Percentiles rank a stretch among this genome's conserved stretches.
Conservation (phyloP, 30 jellyfish, hydroid and myxozoan species). For the Pseudorhiza aurosa region DNA sequence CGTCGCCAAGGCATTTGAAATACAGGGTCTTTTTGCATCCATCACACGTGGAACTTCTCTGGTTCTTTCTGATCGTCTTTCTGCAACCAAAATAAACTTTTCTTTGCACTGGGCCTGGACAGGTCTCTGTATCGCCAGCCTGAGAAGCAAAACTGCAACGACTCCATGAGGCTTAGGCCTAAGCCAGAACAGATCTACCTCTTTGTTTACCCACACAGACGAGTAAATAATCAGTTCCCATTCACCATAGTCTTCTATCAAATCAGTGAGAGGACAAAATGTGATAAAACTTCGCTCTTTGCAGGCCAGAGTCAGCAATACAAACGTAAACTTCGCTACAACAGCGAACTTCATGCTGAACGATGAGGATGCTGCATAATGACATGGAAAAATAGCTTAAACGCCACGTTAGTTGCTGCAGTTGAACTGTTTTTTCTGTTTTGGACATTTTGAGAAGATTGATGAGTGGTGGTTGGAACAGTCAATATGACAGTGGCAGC, state of each 20-base stretch:
- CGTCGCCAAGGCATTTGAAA: constrained; percentile 33
- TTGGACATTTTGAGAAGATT: no score
- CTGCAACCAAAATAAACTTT: neutral
- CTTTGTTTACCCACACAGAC: constrained; percentile 32
- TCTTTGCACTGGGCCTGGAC: neutral
- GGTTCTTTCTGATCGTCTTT: neutral
- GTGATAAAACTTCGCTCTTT: constrained; percentile 16
- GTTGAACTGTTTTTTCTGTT: no score
- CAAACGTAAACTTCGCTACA: constrained; percentile 5
- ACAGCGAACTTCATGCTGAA: neutral
- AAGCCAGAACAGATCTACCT: constrained; percentile 14
- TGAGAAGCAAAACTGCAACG: constrained; percentile 1
- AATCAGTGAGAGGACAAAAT: neutral
- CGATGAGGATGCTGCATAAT: no score
- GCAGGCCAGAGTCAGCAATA: constrained; percentile 17
- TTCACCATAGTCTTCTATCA: constrained; percentile 9
- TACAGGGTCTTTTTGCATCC: constrained; percentile 40
- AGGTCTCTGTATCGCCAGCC: constrained; percentile 8
- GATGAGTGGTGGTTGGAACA: no score
- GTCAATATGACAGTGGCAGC: no score
- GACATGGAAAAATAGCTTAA: no score
- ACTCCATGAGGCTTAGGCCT: constrained; percentile 16
- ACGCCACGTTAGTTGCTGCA: no score
- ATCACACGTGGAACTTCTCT: constrained; percentile 13
- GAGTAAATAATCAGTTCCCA: constrained; percentile 4